Base-by-base conservation (phyloP, 1,140 invertebrate species). In the Aplysia californica region DNA sequence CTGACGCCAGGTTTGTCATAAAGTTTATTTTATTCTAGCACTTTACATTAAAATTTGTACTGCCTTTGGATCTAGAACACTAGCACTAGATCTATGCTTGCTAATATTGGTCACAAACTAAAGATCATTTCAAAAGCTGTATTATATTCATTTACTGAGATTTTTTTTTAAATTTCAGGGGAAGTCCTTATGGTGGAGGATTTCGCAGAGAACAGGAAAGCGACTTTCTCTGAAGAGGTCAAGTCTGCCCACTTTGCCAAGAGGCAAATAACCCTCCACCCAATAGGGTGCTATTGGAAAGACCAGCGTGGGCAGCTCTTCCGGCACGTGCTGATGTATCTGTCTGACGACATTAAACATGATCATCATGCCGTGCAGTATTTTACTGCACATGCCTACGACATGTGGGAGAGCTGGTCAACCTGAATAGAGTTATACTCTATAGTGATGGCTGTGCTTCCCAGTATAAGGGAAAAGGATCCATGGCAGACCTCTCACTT, bases 171-270 rank as follows among this genome's bases (percentile, higher is more conserved):
- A 18, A 18, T 61, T 26, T 26, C 18, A 20, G 58, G 58, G 6
- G 58, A 72, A 38, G 10, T 72, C 6, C 2, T 72, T 26, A 29
- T 72, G 23, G 55, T 72, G 5, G 36, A 58, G 72, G 78, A 82
- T 41, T 82, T 82, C 72, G 78, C 80, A 0, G 79, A 79, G 55
- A 82, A 82, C 56, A 59, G 78, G 10, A 61, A 66, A 33, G 33
- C 79, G 0, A 66, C 31, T 6, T 79, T 72, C 58, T 70, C 75
- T n/a, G 73, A 79, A 36, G 78, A 82, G 26, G 75, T 82, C 4
- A 79, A 82, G 33, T 0, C 18, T 2, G 68, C 69, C 3, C 71
- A 75, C 38, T 79, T 66, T 23, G 31, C 36, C 2, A 44, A 68
- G 4, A 0, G 36, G 10, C 78, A 79, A 44, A 69, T 82, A 31